A percentile compares a stretch with the other conserved stretches of the same genome.
Conservation (phyloP, 2,888 invertebrate genomes). For the Neocrepidodera transversa region DNA sequence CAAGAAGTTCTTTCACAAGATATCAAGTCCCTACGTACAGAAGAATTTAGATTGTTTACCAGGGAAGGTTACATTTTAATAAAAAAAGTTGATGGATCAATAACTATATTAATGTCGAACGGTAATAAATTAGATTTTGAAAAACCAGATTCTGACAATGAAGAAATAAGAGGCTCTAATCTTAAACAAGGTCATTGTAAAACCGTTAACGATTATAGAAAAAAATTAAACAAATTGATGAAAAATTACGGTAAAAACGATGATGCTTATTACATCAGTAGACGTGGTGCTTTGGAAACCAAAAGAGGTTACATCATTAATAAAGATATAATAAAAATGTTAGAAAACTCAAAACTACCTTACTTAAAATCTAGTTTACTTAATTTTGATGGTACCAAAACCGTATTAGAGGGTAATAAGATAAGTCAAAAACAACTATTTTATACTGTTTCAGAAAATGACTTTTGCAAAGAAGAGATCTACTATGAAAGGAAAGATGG, state of each 20-base stretch:
- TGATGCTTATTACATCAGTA: conserved; percentile 33
- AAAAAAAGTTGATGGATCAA: conserved; percentile 46
- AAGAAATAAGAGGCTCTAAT: conserved; percentile 26
- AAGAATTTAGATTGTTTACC: conserved; percentile 49
- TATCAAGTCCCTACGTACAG: conserved; percentile 33
- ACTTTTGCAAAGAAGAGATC: conserved; percentile 45
- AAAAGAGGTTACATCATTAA: conserved; percentile 38
- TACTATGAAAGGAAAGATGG: conserved; percentile 48
- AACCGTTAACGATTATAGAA: conserved; percentile 40
- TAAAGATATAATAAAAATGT: conserved; percentile 32
- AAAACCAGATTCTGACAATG: conserved; percentile 36
- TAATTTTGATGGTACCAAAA: conserved; percentile 43
- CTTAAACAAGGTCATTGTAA: conserved; percentile 38
- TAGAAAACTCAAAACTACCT: conserved; percentile 41
- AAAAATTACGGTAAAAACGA: conserved; percentile 18
- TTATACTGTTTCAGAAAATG: conserved; percentile 40
- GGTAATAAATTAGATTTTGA: conserved; percentile 47
- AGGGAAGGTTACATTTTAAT: conserved; percentile 45
- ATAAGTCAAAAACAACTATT: conserved; percentile 42
- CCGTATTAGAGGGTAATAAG: conserved; percentile 37
- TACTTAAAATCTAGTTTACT: conserved; percentile 42
- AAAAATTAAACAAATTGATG: conserved; percentile 38
- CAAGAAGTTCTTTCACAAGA: conserved; percentile 41
- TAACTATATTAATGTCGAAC: conserved; percentile 45
- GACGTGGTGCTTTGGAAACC: conserved; percentile 38